Percentiles rank a stretch among this genome's conserved stretches.
phyloP scores from a whole-genome alignment of 2,797 vertebrate species.

The Potorous gilbertii region DNA sequence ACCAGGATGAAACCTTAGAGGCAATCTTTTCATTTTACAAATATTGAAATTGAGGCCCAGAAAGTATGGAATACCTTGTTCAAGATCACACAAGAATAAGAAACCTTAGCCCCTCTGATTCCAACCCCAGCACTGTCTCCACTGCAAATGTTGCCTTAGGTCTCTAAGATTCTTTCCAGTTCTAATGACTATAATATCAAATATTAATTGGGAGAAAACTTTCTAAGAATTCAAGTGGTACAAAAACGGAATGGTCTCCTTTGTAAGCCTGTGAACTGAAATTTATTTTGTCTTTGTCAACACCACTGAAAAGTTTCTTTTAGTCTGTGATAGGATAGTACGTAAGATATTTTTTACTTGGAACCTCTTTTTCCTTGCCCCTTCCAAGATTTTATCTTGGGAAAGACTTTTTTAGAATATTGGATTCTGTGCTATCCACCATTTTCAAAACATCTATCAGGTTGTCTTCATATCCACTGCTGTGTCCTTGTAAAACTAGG shows the following conservation, averaged over 20 bases:
- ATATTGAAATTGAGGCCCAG: neutral
- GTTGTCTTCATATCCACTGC: conserved; percentile 57
- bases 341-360: neutral
- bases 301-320: neutral
- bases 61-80: neutral
- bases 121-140: neutral
- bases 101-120: neutral
- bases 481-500: conserved; percentile 62
- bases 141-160: neutral
- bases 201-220: neutral
- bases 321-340: neutral
- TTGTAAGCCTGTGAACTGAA: neutral
- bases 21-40: neutral
- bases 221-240: neutral
- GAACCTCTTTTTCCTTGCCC: conserved; percentile 22
- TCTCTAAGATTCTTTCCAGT: neutral
- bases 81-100: neutral
- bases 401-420: neutral
- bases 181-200: neutral
- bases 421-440: neutral
- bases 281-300: neutral
- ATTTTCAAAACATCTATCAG: conserved; percentile 51
- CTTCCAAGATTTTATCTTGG: conserved; percentile 37
- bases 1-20: neutral
- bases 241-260: neutral